phyloP scores from a whole-genome alignment of 2,888 invertebrate genomes.

The Miltochrista miniata region DNA sequence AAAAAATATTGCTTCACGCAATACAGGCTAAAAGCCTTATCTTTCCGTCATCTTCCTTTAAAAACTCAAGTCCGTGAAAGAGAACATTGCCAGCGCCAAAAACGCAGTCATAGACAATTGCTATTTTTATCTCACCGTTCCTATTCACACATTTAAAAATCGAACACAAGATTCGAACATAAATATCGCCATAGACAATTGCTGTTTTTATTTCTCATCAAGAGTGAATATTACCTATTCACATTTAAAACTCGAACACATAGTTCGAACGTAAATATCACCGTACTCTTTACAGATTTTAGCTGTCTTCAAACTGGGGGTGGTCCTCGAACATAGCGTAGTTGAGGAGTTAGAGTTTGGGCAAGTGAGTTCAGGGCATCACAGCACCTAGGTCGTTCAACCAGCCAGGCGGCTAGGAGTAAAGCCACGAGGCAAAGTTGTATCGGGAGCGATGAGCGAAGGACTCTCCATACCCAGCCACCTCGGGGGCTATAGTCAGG shows the following conservation, averaged over 20 bases:
- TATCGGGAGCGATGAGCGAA: constrained; percentile 90
- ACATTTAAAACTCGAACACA: constrained; percentile 13
- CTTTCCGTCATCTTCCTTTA: constrained; percentile 1
- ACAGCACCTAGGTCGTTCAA: constrained; percentile 91
- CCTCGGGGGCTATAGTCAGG: constrained; percentile 81
- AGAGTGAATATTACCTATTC: constrained; percentile 4
- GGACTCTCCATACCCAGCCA: constrained; percentile 89
- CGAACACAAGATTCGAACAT: constrained; percentile 11
- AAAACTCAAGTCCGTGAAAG: constrained; percentile 18
- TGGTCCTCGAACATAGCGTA: constrained; percentile 92
- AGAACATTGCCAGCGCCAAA: constrained; percentile 30
- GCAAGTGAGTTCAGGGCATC: constrained; percentile 90
- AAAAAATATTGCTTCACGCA: constrained; percentile 53
- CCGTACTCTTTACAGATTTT: constrained; percentile 16
- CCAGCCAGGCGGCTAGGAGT: constrained; percentile 88
- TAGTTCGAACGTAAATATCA: constrained; percentile 17
- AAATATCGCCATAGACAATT: constrained; percentile 13
- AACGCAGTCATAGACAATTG: constrained; percentile 8
- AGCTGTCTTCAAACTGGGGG: constrained; percentile 87
- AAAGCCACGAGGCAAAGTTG: constrained; percentile 89
- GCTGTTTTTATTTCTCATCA: constrained; percentile 5
- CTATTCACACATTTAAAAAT: constrained; percentile 12
- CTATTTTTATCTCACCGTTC: constrained; percentile 5
- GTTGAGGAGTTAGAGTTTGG: constrained; percentile 90
- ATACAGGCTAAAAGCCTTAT: constrained; percentile 28